These are phyloP conservation scores for Pampus argenteus DNA, from an alignment of 2,797 vertebrate genomes.

Conservation along the genomic window DNA sequence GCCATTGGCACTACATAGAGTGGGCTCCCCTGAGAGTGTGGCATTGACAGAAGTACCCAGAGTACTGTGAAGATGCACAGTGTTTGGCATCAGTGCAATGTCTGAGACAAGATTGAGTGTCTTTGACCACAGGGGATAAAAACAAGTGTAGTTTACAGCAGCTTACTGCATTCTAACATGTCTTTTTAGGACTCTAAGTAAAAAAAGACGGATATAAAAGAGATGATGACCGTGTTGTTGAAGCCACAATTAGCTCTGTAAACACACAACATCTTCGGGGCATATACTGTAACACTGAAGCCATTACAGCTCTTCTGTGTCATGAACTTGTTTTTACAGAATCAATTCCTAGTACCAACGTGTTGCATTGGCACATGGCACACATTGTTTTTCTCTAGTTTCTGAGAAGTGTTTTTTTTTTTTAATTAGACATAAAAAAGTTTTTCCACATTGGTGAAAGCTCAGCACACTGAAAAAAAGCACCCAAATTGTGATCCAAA, in stretches of 20 bases:
- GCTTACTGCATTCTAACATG: constrained; percentile 1
- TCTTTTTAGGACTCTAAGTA: constrained; percentile 8
- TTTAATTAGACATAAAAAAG: constrained; percentile 22
- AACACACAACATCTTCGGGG: constrained; percentile 3
- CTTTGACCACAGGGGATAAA: constrained; percentile 22
- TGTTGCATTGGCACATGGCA: constrained; percentile 10
- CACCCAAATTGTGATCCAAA: constrained; percentile 34
- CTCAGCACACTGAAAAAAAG: constrained; percentile 60
- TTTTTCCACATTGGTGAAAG: constrained; percentile 47
- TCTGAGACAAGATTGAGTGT: constrained; percentile 40
- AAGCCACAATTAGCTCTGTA: constrained; percentile 14
- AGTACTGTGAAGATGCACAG: constrained; percentile 28
- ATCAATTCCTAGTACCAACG: constrained; percentile 29
- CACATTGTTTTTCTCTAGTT: constrained; percentile 10
- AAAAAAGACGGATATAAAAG: constrained; percentile 4
- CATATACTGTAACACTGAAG: constrained; percentile 10
- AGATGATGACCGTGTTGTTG: neutral
- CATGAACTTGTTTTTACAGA: constrained; percentile 24
- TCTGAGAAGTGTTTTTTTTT: constrained; percentile 17
- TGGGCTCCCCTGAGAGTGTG: constrained; percentile 47
- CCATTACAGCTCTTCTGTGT: constrained; percentile 10
- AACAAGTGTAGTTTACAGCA: constrained; percentile 39
- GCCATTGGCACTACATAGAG: constrained; percentile 34
- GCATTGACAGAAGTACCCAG: constrained; percentile 56
- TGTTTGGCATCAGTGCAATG: constrained; percentile 35